Base-by-base conservation (phyloP, 2,797 vertebrate genomes). In the Gymnothorax reevesii region DNA sequence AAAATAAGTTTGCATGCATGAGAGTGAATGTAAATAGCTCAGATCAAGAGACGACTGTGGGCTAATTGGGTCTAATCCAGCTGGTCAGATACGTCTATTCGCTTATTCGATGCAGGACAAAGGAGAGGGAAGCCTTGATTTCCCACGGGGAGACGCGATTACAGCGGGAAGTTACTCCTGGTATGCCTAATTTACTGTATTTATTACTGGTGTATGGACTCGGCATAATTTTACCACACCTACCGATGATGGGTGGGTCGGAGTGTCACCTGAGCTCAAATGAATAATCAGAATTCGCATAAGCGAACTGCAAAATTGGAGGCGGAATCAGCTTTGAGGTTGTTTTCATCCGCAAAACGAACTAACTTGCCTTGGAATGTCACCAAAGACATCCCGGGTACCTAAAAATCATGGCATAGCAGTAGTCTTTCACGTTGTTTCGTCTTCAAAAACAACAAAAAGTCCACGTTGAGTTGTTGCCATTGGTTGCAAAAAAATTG, bases 191-290 rank as follows among this genome's bases (percentile, higher is more conserved):
- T 49, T 91, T 88, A 93, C 92, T 88, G 93, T 92, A 91, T 95
- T 94, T 94, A 91, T 94, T 91, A 91, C 87, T 88, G 92, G 90
- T 88, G 89, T 89, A 94, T 87, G 86, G 92, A 90, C 89, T 89
- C 89, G 87, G 90, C 89, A 91, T 92, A 71, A 49, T 62, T 69
- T 71, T 64, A 57, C 55, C 54, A 57, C 9, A 59, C 27, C 55
- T 59, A 20, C 54, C 20, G 10, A 59, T 7, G 85, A 84, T 89
- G 90, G 88, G 83, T 42, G 22, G 85, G 73, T 15, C 2, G 15
- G 73, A 42, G 27, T 4, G 12, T 42, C 27, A 49, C 2, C 33
- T 42, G 33, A 42, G 33, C 33, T 77, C 73, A 77, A 77, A 13
- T 77, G 33, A 77, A 77, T 13, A 33, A 7, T 4, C 73, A 15